phyloP scores from a whole-genome alignment of 2,797 vertebrate genomes.

The Acipenser oxyrinchus region DNA sequence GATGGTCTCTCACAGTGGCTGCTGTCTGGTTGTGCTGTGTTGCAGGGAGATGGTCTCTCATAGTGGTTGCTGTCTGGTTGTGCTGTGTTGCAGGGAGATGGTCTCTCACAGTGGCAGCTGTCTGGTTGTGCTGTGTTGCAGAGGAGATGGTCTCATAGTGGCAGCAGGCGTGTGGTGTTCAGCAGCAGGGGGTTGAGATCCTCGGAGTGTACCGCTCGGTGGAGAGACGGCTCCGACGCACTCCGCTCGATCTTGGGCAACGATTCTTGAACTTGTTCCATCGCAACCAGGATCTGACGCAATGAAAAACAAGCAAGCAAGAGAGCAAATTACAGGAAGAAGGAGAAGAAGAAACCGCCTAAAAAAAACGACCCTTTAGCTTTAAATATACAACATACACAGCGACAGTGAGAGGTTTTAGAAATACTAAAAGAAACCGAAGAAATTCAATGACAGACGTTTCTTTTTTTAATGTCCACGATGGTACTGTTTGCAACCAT shows the following conservation, averaged over 20 bases:
- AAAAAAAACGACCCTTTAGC: no score
- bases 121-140: not conserved
- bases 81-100: not conserved
- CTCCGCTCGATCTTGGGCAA: slow-evolving; percentile 88
- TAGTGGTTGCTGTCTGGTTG: not conserved
- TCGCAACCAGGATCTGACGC: slow-evolving; percentile 74
- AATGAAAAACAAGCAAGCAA: no score
- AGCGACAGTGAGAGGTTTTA: no score
- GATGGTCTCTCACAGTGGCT: not conserved
- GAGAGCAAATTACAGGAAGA: no score
- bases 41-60: not conserved
- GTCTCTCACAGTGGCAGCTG: not conserved
- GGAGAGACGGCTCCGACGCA: slow-evolving; percentile 82
- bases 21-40: slow-evolving; percentile 2
- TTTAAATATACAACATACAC: no score
- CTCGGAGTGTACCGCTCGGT: slow-evolving; percentile 72
- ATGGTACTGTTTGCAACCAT: no score
- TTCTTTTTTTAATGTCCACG: no score
- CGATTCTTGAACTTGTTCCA: slow-evolving; percentile 81
- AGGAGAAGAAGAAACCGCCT: no score
- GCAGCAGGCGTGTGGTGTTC: slow-evolving; percentile 71
- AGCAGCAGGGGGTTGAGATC: slow-evolving; percentile 71
- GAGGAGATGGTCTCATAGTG: slow-evolving; percentile 44
- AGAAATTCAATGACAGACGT: no score
- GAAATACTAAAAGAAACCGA: no score